phyloP scores from a whole-genome alignment of 2,113 vertebrate species.

The Psephotus haematonotus region DNA sequence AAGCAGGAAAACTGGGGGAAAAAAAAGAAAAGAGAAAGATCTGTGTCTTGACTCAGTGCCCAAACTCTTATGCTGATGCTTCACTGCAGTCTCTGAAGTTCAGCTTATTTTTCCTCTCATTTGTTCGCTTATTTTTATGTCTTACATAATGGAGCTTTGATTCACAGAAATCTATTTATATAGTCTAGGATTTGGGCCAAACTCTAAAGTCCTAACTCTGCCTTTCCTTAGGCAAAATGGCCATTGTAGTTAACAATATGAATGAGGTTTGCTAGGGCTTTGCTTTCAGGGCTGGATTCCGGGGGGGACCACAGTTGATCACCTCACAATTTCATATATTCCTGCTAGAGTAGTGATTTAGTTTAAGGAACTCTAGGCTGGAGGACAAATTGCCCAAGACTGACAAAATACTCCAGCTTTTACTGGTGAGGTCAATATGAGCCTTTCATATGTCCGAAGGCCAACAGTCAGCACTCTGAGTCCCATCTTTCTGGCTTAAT shows the following conservation, averaged over 20 bases:
- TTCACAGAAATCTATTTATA: conserved; percentile 68
- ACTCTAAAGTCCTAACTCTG: conserved; percentile 26
- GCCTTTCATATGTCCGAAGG: background rate
- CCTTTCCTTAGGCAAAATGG: conserved; percentile 39
- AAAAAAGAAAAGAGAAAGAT: background rate
- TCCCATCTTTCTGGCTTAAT: background rate
- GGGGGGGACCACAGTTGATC: background rate
- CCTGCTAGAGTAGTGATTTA: background rate
- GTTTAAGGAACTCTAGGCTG: background rate
- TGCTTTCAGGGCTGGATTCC: background rate
- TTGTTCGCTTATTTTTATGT: conserved; percentile 64
- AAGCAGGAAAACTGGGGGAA: conserved; percentile 28
- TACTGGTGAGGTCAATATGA: background rate
- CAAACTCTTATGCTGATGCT: conserved; percentile 55
- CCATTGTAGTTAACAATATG: conserved; percentile 3
- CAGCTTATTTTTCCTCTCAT: conserved; percentile 58
- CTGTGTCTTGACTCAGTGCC: conserved; percentile 60
- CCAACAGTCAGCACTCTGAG: background rate
- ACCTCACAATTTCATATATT: background rate
- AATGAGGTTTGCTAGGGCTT: conserved; percentile 17
- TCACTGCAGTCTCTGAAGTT: conserved; percentile 61
- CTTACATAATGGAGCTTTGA: conserved; percentile 64
- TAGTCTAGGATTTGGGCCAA: conserved; percentile 48
- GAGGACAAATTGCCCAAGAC: background rate
- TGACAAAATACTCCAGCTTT: background rate